Evolutionary conservation across 2,888 invertebrate genomes (phyloP).

Genomic region (Mythimna albipuncta): DNA sequence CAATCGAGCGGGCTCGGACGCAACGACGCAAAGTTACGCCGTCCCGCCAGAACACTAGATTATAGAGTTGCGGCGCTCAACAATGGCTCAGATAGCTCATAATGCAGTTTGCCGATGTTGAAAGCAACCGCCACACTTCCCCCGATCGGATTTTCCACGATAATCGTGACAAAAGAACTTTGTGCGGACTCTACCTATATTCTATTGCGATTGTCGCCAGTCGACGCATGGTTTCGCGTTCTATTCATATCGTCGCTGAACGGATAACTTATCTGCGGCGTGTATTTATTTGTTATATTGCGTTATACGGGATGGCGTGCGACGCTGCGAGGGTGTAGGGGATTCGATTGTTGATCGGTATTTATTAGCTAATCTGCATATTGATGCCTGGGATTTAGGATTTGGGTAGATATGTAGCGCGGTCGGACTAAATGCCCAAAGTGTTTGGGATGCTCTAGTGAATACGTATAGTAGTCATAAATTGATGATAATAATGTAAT

Average conservation of each 20-base stretch:
- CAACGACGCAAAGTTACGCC: conserved; percentile 69
- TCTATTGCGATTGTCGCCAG: conserved; percentile 76
- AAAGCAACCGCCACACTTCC: conserved; percentile 88
- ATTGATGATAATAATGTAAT: neutral
- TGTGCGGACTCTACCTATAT: conserved; percentile 79
- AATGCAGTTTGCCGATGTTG: conserved; percentile 89
- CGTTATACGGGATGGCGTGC: conserved; percentile 52
- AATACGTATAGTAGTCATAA: neutral
- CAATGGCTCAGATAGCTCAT: conserved; percentile 88
- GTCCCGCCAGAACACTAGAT: conserved; percentile 74
- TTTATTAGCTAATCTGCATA: conserved; percentile 34
- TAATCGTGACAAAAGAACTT: conserved; percentile 90
- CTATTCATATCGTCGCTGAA: conserved; percentile 79
- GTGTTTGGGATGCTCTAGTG: neutral
- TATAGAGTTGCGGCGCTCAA: conserved; percentile 78
- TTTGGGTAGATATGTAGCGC: neutral
- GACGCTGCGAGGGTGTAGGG: conserved; percentile 8
- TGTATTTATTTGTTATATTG: conserved; percentile 71
- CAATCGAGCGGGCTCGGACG: conserved; percentile 54
- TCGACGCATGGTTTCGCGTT: conserved; percentile 76
- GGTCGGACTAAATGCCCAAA: neutral
- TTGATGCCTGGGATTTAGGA: conserved; percentile 19
- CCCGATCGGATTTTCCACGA: conserved; percentile 89
- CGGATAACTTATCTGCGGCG: conserved; percentile 77
- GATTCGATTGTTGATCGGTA: conserved; percentile 31